Conservation (phyloP, 2,113 vertebrate species). For the Myodes glareolus region DNA sequence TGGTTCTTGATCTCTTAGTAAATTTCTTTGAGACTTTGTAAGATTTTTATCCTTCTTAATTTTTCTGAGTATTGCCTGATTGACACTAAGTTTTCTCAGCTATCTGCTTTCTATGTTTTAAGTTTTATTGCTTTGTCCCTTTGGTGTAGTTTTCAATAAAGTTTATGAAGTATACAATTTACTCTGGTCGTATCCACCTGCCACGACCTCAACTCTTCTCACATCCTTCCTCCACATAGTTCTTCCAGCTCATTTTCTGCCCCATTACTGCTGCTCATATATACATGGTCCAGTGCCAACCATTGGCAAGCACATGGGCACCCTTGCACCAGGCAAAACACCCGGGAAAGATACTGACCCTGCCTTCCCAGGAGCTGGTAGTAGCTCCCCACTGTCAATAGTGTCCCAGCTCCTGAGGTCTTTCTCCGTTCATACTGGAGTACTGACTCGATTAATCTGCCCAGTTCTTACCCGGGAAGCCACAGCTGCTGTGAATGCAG, state of each 20-base stretch:
- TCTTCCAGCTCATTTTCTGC: too few relatives aligned
- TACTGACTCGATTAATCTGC: neutral
- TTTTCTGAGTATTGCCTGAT: neutral
- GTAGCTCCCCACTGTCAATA: neutral
- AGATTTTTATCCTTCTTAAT: neutral
- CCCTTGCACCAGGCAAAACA: neutral
- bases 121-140: neutral
- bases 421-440: neutral
- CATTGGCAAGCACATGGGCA: neutral
- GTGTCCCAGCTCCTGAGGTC: neutral
- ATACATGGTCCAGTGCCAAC: neutral
- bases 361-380: neutral
- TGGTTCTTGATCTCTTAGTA: neutral
- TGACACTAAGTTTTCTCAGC: neutral
- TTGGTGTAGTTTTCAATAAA: neutral
- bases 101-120: neutral
- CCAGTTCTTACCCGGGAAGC: neutral
- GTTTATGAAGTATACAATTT: neutral
- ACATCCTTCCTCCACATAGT: neutral
- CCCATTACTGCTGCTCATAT: neutral
- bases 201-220: neutral
- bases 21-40: neutral
- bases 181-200: neutral
- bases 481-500: neutral
- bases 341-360: fast-evolving